Evolutionary conservation across 92 coral and sea anemone genomes (phyloP).

Genomic region (Epizoanthus scotinus): DNA sequence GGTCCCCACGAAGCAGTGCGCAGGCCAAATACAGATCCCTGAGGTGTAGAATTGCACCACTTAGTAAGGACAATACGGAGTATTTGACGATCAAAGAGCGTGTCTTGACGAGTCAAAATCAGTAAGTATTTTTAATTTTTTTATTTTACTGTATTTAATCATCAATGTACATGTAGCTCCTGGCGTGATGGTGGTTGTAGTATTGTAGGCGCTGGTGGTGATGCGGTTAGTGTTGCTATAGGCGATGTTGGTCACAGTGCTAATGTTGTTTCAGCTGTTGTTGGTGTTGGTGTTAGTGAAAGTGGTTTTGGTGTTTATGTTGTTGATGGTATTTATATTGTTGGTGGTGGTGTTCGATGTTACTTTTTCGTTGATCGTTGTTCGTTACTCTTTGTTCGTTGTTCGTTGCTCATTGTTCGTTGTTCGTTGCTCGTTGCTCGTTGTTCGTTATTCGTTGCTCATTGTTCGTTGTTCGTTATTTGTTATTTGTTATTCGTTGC

Average conservation of each 20-base stretch:
- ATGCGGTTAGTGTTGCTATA: background rate
- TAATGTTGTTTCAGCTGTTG: background rate
- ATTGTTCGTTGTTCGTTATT: too few species aligned
- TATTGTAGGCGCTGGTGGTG: background rate
- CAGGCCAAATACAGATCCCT: slow-evolving; percentile 83
- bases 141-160: too few species aligned
- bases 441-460: too few species aligned
- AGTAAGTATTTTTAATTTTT: slow-evolving; percentile 39
- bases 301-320: background rate
- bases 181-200: background rate
- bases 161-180: too few species aligned
- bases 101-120: slow-evolving; percentile 60
- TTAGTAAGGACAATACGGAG: slow-evolving; percentile 50
- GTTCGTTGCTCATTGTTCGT: too few species aligned
- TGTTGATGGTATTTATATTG: background rate
- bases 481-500: too few species aligned
- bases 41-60: slow-evolving; percentile 69
- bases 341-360: background rate
- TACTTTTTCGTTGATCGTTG: too few species aligned
- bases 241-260: background rate
- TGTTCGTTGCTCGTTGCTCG: too few species aligned
- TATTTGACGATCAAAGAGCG: slow-evolving; percentile 50
- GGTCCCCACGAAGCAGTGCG: slow-evolving; percentile 66
- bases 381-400: too few species aligned
- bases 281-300: too few species aligned